Evolutionary conservation across 2,797 vertebrate species (phyloP).

Genomic region (Chelon auratus): DNA sequence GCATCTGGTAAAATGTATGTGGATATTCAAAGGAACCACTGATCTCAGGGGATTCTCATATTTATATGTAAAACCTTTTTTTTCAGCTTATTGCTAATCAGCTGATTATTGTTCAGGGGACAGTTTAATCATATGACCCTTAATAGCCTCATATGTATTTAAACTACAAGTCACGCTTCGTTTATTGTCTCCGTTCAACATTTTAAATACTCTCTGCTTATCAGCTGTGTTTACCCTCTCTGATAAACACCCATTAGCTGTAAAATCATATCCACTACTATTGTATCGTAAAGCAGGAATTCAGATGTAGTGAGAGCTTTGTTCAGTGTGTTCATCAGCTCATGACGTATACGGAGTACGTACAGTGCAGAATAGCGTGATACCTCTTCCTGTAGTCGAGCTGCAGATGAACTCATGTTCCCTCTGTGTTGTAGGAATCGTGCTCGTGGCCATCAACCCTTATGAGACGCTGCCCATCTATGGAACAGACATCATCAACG

Average conservation of each 20-base stretch:
- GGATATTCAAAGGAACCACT: background rate
- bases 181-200: background rate
- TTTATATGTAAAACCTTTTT: background rate
- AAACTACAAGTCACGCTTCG: background rate
- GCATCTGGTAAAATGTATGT: too few species aligned
- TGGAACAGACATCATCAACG: conserved; percentile 97
- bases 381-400: background rate
- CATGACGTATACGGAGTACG: background rate
- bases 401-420: conserved; percentile 10
- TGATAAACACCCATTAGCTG: background rate
- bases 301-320: background rate
- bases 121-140: background rate
- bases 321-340: background rate
- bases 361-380: background rate
- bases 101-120: background rate
- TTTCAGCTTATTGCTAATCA: background rate
- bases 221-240: background rate
- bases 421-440: conserved; percentile 87
- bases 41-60: background rate
- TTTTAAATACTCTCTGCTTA: background rate
- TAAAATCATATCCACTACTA: background rate
- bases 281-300: background rate
- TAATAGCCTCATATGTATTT: background rate
- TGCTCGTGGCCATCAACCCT: conserved; percentile 98
- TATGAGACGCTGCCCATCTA: conserved; percentile 97